A percentile compares a stretch with the other conserved stretches of the same genome.
Conservation (phyloP, 2,797 vertebrate genomes). For the Loriculus beryllinus region DNA sequence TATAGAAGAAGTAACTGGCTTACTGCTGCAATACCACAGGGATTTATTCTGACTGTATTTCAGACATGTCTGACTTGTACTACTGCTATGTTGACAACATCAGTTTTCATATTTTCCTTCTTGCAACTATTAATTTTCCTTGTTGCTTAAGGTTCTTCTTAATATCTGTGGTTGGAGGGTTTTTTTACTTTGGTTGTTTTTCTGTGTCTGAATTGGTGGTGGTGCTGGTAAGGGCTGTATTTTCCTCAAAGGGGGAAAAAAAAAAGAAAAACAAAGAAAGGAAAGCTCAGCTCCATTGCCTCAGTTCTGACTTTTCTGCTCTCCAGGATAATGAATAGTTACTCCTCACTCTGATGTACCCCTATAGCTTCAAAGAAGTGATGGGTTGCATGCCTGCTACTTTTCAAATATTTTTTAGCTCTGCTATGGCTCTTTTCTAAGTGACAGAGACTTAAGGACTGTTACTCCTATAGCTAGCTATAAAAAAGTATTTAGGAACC, state of each 20-base stretch:
- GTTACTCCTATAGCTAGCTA: background rate
- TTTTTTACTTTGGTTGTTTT: background rate
- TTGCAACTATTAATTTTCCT: background rate
- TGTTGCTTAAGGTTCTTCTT: background rate
- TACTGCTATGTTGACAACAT: background rate
- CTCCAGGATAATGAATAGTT: background rate
- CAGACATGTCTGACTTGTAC: background rate
- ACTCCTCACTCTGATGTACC: background rate
- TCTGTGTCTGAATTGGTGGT: background rate
- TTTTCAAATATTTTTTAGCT: background rate
- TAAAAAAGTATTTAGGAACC: background rate
- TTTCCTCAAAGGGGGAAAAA: background rate
- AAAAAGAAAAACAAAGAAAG: background rate
- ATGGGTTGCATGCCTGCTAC: accelerated
- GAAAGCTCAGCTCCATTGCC: accelerated
- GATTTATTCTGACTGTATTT: background rate
- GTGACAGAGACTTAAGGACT: background rate
- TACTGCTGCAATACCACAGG: background rate
- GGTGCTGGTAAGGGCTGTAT: background rate
- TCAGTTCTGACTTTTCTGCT: background rate
- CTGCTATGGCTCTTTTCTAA: background rate
- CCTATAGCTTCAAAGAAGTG: background rate
- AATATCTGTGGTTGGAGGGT: background rate
- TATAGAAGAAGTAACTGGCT: background rate
- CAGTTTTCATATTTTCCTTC: background rate